These are phyloP conservation scores for Astyanax mexicanus DNA, from an alignment of 2,797 vertebrate species.

Conservation along the genomic window DNA sequence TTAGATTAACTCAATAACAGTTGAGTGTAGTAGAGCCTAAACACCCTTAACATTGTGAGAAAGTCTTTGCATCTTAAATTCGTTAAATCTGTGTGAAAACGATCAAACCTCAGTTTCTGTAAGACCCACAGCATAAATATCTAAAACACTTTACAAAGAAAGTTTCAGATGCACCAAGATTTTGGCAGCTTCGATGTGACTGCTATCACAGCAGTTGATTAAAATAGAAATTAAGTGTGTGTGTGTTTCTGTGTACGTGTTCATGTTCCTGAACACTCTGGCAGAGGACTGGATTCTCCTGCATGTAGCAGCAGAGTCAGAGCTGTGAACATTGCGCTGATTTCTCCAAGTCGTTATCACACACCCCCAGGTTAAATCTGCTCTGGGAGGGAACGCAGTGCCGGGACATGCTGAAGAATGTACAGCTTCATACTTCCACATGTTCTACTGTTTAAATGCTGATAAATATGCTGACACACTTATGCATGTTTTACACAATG, in stretches of 20 bases:
- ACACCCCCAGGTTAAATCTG: background rate
- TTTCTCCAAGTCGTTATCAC: background rate
- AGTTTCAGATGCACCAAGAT: too few relatives aligned
- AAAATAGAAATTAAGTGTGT: constrained; percentile 8
- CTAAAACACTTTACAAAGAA: too few relatives aligned
- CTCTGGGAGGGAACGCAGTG: constrained; percentile 31
- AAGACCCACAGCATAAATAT: too few relatives aligned
- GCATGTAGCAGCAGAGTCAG: constrained; percentile 36
- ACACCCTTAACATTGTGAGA: too few relatives aligned
- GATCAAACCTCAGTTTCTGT: too few relatives aligned
- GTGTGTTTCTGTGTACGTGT: constrained; percentile 5
- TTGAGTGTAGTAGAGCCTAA: too few relatives aligned
- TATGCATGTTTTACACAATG: background rate
- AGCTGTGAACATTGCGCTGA: background rate
- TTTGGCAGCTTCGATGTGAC: too few relatives aligned
- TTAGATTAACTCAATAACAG: too few relatives aligned
- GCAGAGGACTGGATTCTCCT: constrained; percentile 27
- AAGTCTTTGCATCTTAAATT: too few relatives aligned
- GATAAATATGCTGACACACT: constrained; percentile 10
- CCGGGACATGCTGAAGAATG: constrained; percentile 62
- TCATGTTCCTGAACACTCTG: background rate
- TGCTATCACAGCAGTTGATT: constrained; percentile 7
- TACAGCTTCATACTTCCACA: constrained; percentile 31
- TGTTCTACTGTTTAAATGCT: constrained; percentile 18
- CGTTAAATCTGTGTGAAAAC: too few relatives aligned